These are phyloP conservation scores for Diplosoma virens DNA, from an alignment of 23 tunicate genomes.

Conservation along the genomic window DNA sequence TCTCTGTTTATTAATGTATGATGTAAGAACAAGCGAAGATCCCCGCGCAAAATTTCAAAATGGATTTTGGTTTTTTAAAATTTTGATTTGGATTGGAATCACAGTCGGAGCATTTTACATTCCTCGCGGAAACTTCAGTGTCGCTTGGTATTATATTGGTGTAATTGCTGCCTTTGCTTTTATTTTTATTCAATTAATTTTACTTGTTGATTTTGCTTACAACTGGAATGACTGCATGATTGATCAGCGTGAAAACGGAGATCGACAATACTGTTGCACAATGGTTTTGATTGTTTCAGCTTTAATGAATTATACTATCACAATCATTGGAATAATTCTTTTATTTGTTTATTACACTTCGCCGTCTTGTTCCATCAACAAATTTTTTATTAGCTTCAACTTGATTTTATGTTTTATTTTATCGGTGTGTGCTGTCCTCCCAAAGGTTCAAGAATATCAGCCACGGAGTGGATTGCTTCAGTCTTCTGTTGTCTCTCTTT, in stretches of 20 bases:
- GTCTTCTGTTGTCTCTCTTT: conserved; percentile 79
- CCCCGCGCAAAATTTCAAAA: conserved; percentile 96
- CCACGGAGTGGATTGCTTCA: conserved; percentile 88
- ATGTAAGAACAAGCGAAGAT: conserved; percentile 76
- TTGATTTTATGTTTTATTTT: conserved; percentile 64
- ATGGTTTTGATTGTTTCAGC: conserved; percentile 46
- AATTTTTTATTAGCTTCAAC: conserved; percentile 84
- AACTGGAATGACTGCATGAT: conserved; percentile 72
- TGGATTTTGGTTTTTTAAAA: conserved; percentile 96
- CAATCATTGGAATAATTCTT: conserved; percentile 53
- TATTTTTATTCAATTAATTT: conserved; percentile 87
- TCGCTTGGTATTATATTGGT: conserved; percentile 78
- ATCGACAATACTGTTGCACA: conserved; percentile 82
- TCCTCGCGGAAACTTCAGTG: conserved; percentile 75
- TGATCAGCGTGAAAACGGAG: conserved; percentile 76
- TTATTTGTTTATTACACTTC: conserved; percentile 71
- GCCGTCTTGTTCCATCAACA: conserved; percentile 62
- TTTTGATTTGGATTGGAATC: conserved; percentile 61
- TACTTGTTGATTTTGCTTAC: conserved; percentile 96
- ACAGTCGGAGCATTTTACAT: conserved; percentile 91
- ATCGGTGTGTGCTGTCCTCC: conserved; percentile 75
- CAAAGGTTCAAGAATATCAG: conserved; percentile 81
- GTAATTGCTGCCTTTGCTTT: conserved; percentile 76
- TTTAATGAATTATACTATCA: conserved; percentile 57
- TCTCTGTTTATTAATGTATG: conserved; percentile 56